phyloP scores from a whole-genome alignment of 2,797 vertebrate species.

The Sebastes trivittatus region DNA sequence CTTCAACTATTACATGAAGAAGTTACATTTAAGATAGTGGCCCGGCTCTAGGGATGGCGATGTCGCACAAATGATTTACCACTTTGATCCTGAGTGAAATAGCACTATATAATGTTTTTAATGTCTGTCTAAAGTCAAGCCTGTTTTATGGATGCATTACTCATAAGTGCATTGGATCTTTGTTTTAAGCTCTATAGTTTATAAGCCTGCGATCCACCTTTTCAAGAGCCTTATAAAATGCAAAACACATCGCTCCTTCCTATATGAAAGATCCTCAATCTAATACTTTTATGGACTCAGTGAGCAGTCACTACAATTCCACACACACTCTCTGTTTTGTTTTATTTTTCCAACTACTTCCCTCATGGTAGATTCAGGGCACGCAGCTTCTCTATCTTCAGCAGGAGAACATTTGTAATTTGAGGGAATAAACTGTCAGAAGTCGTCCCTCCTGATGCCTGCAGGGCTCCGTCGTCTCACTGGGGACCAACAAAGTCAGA shows the following conservation, averaged over 20 bases:
- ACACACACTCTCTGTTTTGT: not conserved
- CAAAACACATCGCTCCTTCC: not conserved
- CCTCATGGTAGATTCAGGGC: not conserved
- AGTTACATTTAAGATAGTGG: not conserved
- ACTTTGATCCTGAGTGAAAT: not conserved
- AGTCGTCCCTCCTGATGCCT: not conserved
- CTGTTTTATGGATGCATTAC: not conserved
- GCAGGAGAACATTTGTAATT: not conserved
- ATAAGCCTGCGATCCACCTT: not conserved
- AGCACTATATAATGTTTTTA: not conserved
- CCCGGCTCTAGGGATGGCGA: not conserved
- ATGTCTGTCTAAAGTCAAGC: not conserved
- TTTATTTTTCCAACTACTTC: not conserved
- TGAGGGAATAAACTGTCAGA: not conserved
- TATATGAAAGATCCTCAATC: not conserved
- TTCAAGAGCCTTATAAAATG: not conserved
- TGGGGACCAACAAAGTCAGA: not conserved
- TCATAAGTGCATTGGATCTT: not conserved
- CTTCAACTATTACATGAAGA: not conserved
- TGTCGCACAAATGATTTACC: not conserved
- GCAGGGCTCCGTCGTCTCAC: not conserved
- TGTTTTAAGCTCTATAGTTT: not conserved
- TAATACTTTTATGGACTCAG: not conserved
- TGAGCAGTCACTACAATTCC: not conserved
- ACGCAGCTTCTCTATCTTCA: not conserved